These are phyloP conservation scores for Lycocerus yunnanus DNA, from an alignment of 2,888 invertebrate genomes.

Conservation along the genomic window DNA sequence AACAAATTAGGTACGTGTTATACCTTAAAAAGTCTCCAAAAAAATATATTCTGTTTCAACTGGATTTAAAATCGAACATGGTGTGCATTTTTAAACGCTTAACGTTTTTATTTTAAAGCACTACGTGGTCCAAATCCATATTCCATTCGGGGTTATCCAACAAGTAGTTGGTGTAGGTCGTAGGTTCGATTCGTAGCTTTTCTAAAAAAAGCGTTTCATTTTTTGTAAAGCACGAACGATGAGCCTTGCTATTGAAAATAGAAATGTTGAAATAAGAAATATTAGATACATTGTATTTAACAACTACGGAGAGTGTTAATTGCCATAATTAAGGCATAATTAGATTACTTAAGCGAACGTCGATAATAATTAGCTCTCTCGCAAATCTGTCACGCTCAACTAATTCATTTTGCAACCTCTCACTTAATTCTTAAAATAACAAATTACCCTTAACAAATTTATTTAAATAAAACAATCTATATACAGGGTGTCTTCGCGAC, in stretches of 20 bases:
- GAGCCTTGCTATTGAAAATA: neutral
- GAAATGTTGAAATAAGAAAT: neutral
- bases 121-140: too few relatives aligned
- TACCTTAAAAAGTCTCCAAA: too few relatives aligned
- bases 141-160: too few relatives aligned
- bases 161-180: too few relatives aligned
- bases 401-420: neutral
- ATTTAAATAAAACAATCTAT: neutral
- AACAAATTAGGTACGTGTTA: neutral
- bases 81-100: neutral
- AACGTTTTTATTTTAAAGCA: neutral
- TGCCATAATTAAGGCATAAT: neutral
- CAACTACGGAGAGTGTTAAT: neutral
- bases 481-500: too few relatives aligned
- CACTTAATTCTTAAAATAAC: neutral
- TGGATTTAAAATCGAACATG: neutral
- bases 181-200: too few relatives aligned
- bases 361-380: neutral
- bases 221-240: too few relatives aligned
- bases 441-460: neutral
- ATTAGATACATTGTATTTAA: neutral
- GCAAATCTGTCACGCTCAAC: neutral
- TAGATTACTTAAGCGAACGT: neutral
- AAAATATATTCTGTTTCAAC: neutral
- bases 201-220: too few relatives aligned